Percentiles rank a stretch among this genome's conserved stretches.
phyloP scores from a whole-genome alignment of 2,113 vertebrate species.

The Dromaius novaehollandiae region DNA sequence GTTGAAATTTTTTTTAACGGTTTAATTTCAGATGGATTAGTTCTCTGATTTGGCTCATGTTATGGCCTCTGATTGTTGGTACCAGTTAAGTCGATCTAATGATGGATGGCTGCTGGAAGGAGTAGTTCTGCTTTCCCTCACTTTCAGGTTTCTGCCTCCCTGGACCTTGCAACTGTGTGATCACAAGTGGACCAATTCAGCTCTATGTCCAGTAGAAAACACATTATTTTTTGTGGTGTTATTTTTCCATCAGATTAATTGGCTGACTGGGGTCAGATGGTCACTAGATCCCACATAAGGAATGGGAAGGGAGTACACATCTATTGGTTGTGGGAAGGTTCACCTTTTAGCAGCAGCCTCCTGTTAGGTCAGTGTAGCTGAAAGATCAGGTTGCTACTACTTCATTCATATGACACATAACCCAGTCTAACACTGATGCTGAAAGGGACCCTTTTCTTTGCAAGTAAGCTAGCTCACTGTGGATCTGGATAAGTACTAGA shows the following conservation, averaged over 20 bases:
- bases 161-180: background rate
- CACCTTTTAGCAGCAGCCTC: background rate
- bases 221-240: conserved; percentile 30
- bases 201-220: conserved; percentile 21
- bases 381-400: background rate
- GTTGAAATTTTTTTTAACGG: background rate
- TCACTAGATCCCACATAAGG: background rate
- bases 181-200: conserved; percentile 33
- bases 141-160: background rate
- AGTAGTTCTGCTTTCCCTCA: background rate
- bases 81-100: background rate
- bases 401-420: background rate
- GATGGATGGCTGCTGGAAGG: background rate
- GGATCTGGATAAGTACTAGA: background rate
- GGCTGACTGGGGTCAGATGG: background rate
- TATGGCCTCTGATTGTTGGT: background rate
- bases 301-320: background rate
- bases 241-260: background rate
- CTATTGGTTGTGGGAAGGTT: background rate
- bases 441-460: background rate
- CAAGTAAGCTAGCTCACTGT: background rate
- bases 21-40: background rate
- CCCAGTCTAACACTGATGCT: background rate
- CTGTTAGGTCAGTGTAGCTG: background rate
- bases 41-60: background rate